Percentiles rank a stretch among this genome's conserved stretches.
Evolutionary conservation across 1,140 invertebrate species (phyloP).

Genomic region (Pogonus chalceus): DNA sequence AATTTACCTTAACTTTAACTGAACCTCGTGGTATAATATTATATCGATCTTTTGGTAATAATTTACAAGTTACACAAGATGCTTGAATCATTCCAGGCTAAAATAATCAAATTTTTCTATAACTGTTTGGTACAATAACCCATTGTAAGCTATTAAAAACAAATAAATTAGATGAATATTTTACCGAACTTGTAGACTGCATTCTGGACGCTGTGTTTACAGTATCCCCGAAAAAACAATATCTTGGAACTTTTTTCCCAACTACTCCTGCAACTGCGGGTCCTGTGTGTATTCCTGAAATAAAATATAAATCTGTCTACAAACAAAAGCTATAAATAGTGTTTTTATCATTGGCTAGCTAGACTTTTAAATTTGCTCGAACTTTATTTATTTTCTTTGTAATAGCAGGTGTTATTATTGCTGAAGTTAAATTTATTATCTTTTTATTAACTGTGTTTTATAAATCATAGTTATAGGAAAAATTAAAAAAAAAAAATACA

Average conservation of each 20-base stretch:
- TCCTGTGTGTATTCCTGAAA: conserved; percentile 40
- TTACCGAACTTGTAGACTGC: conserved; percentile 65
- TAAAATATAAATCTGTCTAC: conserved; percentile 25
- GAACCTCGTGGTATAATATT: conserved; percentile 51
- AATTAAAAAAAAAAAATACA: no score
- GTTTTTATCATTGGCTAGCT: no score
- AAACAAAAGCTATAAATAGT: no score
- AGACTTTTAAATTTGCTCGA: no score
- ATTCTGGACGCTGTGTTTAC: conserved; percentile 79
- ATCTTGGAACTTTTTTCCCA: conserved; percentile 60
- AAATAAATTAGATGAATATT: conserved; percentile 15
- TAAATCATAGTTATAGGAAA: no score
- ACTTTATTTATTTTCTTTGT: no score
- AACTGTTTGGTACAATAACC: no score
- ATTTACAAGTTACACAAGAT: conserved; percentile 50
- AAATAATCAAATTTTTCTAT: no score
- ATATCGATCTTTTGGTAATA: conserved; percentile 52
- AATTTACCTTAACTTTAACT: conserved; percentile 63
- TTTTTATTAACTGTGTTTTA: no score
- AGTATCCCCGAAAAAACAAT: conserved; percentile 80
- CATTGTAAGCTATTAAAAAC: conserved; percentile 5
- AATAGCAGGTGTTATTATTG: no score
- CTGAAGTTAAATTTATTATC: no score
- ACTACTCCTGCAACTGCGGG: conserved; percentile 53
- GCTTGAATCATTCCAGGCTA: conserved; percentile 67